phyloP scores from a whole-genome alignment of 64 coral and sea anemone genomes.

The Porites lutea region DNA sequence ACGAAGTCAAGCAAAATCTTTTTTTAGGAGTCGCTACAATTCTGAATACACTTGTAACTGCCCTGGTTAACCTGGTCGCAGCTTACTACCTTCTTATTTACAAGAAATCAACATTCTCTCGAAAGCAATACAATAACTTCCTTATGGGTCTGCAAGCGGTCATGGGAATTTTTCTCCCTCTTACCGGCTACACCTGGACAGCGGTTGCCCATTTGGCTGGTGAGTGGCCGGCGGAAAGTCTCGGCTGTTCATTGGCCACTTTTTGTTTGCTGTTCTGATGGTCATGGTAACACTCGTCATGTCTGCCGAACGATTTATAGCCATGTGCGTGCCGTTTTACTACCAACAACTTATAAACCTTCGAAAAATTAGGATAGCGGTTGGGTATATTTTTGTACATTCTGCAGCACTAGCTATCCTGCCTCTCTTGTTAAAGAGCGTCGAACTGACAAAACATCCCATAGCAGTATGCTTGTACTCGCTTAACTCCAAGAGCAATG shows the following conservation, averaged over 20 bases:
- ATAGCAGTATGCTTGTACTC: conserved; percentile 48
- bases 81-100: conserved; percentile 27
- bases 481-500: background rate
- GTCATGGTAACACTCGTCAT: conserved; percentile 34
- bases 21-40: background rate
- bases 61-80: background rate
- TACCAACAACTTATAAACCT: conserved; percentile 11
- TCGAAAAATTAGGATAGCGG: background rate
- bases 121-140: conserved; percentile 36
- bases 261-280: conserved; percentile 36
- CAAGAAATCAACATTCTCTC: conserved; percentile 23
- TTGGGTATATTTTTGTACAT: conserved; percentile 20
- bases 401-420: background rate
- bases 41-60: background rate
- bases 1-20: background rate
- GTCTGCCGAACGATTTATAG: conserved; percentile 43
- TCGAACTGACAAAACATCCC: conserved; percentile 24
- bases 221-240: conserved; percentile 33
- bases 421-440: conserved; percentile 9
- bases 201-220: too few relatives aligned
- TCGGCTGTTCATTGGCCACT: conserved; percentile 12
- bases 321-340: conserved; percentile 45
- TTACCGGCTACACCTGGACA: conserved; percentile 43
- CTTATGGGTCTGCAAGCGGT: conserved; percentile 44
- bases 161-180: conserved; percentile 13